Conservation (phyloP, 37 sponge, comb jelly and placozoan genomes). For the Agelas oroides region DNA sequence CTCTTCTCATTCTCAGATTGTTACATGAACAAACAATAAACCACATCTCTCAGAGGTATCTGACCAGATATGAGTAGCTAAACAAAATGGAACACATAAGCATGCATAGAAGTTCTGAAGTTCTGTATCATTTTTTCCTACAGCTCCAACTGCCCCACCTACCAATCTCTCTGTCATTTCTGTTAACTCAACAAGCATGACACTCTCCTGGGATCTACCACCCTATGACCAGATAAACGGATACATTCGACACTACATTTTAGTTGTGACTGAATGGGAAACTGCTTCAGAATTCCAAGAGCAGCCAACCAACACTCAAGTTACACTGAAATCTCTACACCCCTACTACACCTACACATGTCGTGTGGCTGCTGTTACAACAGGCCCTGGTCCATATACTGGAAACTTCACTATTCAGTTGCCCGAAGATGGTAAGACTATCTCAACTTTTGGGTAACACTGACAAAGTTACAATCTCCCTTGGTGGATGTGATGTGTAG, state of each 20-base stretch:
- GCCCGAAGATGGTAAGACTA: background rate
- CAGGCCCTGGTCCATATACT: constrained; percentile 31
- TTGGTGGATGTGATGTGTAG: no score
- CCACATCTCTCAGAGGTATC: no score
- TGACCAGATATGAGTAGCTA: no score
- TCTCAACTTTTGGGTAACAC: no score
- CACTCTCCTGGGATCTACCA: background rate
- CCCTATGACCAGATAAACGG: background rate
- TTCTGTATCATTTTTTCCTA: background rate
- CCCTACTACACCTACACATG: constrained; percentile 34
- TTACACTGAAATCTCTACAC: background rate
- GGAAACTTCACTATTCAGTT: background rate
- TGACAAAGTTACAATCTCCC: no score
- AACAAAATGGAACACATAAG: no score
- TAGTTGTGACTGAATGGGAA: background rate
- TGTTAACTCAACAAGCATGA: background rate
- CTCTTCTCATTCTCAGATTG: no score
- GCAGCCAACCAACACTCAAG: background rate
- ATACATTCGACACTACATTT: background rate
- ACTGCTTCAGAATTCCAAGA: background rate
- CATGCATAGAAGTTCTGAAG: no score
- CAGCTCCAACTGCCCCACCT: background rate
- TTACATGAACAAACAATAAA: no score
- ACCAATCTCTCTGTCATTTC: background rate
- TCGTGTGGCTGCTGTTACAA: constrained; percentile 44